Conservation (phyloP, 2,113 vertebrate species). For the Perca flavescens region DNA sequence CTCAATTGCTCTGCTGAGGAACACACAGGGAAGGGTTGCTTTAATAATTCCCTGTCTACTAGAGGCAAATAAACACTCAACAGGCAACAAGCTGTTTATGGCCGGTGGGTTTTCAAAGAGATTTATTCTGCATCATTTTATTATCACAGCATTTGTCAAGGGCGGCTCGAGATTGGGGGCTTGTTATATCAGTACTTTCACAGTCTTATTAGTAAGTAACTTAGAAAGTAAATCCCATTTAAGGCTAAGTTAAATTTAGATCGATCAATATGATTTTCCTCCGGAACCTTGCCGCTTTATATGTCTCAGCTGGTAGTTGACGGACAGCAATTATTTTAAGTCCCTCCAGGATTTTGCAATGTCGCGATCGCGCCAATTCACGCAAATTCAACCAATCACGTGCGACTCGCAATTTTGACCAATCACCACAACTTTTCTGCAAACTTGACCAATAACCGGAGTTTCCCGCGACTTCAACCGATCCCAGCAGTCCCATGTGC, state of each 20-base stretch:
- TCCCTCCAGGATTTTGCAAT: too few relatives aligned
- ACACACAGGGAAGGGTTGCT: slow-evolving; percentile 10
- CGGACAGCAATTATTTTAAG: background rate
- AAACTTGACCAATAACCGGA: too few relatives aligned
- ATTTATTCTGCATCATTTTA: slow-evolving; percentile 73
- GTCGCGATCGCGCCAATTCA: too few relatives aligned
- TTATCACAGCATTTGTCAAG: slow-evolving; percentile 69
- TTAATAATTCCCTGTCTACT: slow-evolving; percentile 56
- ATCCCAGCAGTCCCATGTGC: too few relatives aligned
- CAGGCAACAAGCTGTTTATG: slow-evolving; percentile 66
- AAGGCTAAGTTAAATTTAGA: slow-evolving; percentile 42
- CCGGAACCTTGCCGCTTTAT: slow-evolving; percentile 17
- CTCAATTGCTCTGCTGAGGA: slow-evolving; percentile 9
- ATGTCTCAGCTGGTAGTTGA: slow-evolving; percentile 23
- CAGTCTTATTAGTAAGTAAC: slow-evolving; percentile 43
- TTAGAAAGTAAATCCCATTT: slow-evolving; percentile 42
- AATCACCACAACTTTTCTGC: too few relatives aligned
- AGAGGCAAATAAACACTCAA: slow-evolving; percentile 65
- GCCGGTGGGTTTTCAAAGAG: slow-evolving; percentile 57
- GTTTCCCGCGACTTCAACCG: too few relatives aligned
- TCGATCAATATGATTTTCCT: slow-evolving; percentile 29
- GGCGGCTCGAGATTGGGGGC: slow-evolving; percentile 47
- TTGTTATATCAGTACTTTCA: slow-evolving; percentile 60
- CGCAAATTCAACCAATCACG: too few relatives aligned
- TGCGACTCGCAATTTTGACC: too few relatives aligned